Percentiles rank a stretch among this genome's conserved stretches.
Conservation (phyloP, 2,113 vertebrate genomes). For the Danionella cerebrum region DNA sequence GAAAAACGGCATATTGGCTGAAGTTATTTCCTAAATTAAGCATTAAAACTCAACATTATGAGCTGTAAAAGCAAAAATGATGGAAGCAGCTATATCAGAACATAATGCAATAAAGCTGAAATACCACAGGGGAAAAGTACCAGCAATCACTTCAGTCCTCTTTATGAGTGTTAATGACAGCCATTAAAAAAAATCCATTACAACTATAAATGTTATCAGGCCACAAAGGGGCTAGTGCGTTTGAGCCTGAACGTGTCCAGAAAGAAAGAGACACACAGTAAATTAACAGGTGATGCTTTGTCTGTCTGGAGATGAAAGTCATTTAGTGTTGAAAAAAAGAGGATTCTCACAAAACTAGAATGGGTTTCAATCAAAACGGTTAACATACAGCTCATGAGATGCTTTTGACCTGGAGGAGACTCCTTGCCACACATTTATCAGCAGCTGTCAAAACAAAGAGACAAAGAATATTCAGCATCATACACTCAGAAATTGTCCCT, state of each 20-base stretch:
- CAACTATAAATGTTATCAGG: slow-evolving; percentile 77
- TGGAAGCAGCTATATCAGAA: slow-evolving; percentile 65
- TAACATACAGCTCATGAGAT: no score
- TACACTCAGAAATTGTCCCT: no score
- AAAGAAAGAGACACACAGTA: background rate
- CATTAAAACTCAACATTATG: slow-evolving; percentile 52
- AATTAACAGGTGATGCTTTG: background rate
- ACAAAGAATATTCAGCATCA: no score
- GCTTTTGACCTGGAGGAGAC: no score
- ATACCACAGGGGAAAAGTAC: slow-evolving; percentile 67
- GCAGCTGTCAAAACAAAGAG: slow-evolving; percentile 69
- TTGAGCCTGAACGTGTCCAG: slow-evolving; percentile 9
- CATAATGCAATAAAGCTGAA: slow-evolving; percentile 74
- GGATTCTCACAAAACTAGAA: no score
- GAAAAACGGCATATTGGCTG: no score
- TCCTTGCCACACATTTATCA: slow-evolving; percentile 55
- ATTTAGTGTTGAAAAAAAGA: no score
- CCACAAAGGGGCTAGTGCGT: slow-evolving; percentile 53
- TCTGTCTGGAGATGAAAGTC: background rate
- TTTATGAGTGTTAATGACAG: slow-evolving; percentile 66
- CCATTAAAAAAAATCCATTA: slow-evolving; percentile 77
- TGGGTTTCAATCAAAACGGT: no score
- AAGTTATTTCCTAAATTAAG: slow-evolving; percentile 47
- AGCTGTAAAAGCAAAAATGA: slow-evolving; percentile 64
- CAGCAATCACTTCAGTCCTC: slow-evolving; percentile 61